Evolutionary conservation across 2,888 invertebrate genomes (phyloP).

Genomic region (Hirtodrosophila alboralis): DNA sequence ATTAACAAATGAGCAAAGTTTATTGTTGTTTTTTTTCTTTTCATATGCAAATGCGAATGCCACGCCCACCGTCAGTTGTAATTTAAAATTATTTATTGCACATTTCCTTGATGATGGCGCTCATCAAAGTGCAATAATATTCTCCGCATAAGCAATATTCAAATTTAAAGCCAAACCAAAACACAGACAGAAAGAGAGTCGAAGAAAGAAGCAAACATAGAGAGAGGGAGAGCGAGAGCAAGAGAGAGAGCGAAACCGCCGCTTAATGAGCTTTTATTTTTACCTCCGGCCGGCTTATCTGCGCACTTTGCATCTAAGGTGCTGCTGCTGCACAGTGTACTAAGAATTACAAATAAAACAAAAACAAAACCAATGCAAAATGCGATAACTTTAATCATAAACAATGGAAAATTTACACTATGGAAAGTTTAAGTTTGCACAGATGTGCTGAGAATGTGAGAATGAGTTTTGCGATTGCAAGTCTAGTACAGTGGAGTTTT

Average conservation of each 20-base stretch:
- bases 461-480: conserved; percentile 4
- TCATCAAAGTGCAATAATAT: conserved; percentile 35
- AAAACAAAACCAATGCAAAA: conserved; percentile 47
- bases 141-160: conserved; percentile 11
- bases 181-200: background rate
- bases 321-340: conserved; percentile 32
- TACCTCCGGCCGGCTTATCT: conserved; percentile 44
- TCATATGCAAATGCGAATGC: conserved; percentile 58
- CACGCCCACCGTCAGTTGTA: conserved; percentile 65
- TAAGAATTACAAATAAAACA: conserved; percentile 9
- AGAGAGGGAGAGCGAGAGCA: background rate
- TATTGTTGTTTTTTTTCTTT: conserved; percentile 40
- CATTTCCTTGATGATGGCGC: conserved; percentile 37
- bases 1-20: conserved; percentile 66
- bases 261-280: conserved; percentile 47
- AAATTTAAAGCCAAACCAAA: conserved; percentile 8
- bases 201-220: background rate
- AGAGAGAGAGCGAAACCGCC: conserved; percentile 2
- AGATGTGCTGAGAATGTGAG: conserved; percentile 8
- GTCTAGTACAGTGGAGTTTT: background rate
- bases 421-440: conserved; percentile 55
- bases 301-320: conserved; percentile 50
- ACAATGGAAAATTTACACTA: conserved; percentile 73
- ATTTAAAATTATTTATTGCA: conserved; percentile 39
- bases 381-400: conserved; percentile 65